Evolutionary conservation across 2,113 vertebrate genomes (phyloP).

Genomic region (Onychostruthus taczanowskii): DNA sequence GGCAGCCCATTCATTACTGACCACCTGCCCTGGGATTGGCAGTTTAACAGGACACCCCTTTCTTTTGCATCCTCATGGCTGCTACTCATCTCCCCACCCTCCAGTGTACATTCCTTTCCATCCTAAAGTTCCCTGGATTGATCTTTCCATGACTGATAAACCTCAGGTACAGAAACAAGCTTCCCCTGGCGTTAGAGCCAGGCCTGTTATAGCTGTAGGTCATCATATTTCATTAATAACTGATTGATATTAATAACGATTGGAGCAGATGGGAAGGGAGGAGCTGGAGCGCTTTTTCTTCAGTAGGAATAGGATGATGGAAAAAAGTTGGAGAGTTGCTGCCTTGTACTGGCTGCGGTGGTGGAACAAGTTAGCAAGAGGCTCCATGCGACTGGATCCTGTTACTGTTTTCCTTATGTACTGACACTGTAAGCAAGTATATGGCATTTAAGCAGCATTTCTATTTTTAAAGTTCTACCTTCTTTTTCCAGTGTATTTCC

Average conservation of each 20-base stretch:
- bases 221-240: constrained; percentile 27
- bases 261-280: constrained; percentile 32
- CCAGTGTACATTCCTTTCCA: background rate
- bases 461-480: constrained; percentile 28
- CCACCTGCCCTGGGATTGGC: background rate
- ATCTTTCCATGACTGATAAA: background rate
- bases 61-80: background rate
- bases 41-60: background rate
- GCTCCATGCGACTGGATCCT: constrained; percentile 39
- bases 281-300: constrained; percentile 15
- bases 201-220: background rate
- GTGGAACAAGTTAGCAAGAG: constrained; percentile 65
- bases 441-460: constrained; percentile 12
- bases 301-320: constrained; percentile 17
- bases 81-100: background rate
- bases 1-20: background rate
- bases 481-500: constrained; percentile 21
- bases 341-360: constrained; percentile 22
- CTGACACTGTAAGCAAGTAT: constrained; percentile 30
- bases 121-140: background rate
- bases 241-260: background rate
- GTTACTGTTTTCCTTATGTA: constrained; percentile 51
- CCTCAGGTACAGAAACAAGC: background rate
- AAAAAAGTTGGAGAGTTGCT: constrained; percentile 30
- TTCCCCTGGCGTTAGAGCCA: background rate